These are phyloP conservation scores for Nasonia vitripennis DNA, from an alignment of 1,140 invertebrate genomes.

Conservation along the genomic window DNA sequence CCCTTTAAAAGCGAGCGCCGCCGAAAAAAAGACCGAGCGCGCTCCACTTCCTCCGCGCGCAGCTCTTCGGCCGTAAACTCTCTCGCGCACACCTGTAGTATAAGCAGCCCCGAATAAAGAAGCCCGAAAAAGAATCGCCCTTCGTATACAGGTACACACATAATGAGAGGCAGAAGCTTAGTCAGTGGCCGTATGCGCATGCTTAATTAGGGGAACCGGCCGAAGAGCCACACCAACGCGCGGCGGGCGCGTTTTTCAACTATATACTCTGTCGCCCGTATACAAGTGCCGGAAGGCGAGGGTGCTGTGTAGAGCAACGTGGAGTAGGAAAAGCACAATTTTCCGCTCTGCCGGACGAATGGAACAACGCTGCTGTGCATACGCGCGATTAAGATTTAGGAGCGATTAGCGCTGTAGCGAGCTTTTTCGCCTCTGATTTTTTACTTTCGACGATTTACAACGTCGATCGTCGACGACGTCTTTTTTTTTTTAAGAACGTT, in stretches of 20 bases:
- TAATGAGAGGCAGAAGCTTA: background rate
- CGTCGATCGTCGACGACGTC: background rate
- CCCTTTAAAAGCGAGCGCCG: background rate
- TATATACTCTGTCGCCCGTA: too few relatives aligned
- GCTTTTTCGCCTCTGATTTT: constrained; percentile 6
- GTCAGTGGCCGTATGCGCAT: constrained; percentile 28
- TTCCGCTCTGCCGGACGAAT: background rate
- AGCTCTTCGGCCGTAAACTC: background rate
- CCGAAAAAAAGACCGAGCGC: background rate
- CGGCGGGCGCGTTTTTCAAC: background rate
- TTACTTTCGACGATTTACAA: background rate
- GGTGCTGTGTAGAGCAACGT: background rate
- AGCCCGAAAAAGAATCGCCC: too few relatives aligned
- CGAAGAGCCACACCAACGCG: background rate
- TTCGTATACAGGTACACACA: background rate
- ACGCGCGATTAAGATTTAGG: background rate
- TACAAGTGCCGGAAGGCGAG: background rate
- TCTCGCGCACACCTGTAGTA: background rate
- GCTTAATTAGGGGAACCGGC: constrained; percentile 11
- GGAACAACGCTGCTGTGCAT: background rate
- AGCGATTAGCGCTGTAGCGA: background rate
- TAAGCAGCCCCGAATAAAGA: background rate
- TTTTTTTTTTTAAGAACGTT: background rate
- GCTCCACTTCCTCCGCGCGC: background rate
- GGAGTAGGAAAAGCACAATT: constrained; percentile 63